These are phyloP conservation scores for Antrozous pallidus DNA, from an alignment of 2,797 vertebrate genomes.

Conservation along the genomic window DNA sequence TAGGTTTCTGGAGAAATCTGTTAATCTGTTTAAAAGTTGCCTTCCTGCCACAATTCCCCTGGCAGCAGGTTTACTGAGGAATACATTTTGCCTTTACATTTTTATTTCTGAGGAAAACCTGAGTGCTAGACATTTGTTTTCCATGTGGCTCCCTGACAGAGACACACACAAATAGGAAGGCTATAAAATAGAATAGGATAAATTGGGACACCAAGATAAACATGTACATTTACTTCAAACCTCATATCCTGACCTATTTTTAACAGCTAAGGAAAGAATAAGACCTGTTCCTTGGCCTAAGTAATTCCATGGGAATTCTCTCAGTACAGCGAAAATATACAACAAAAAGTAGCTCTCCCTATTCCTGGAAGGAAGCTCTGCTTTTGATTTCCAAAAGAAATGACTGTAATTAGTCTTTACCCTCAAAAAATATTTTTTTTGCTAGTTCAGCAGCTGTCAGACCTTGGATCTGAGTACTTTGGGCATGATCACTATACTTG, in stretches of 20 bases:
- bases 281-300: background rate
- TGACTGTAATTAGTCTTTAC: background rate
- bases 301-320: slow-evolving; percentile 26
- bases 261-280: slow-evolving; percentile 48
- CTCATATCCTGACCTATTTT: slow-evolving; percentile 56
- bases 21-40: background rate
- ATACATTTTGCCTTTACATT: slow-evolving; percentile 38
- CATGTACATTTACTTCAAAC: background rate
- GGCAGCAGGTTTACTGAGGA: background rate
- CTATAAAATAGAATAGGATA: slow-evolving; percentile 30
- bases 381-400: slow-evolving; percentile 13
- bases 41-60: background rate
- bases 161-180: background rate
- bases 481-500: background rate
- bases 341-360: background rate
- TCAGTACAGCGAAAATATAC: background rate
- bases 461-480: background rate
- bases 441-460: background rate
- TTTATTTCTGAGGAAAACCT: slow-evolving; percentile 47
- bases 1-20: slow-evolving; percentile 34
- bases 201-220: background rate
- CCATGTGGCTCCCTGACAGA: background rate
- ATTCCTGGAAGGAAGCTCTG: slow-evolving; percentile 13
- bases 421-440: background rate
- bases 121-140: slow-evolving; percentile 40